These are phyloP conservation scores for Julus scandinavius DNA, from an alignment of 2,888 invertebrate genomes.

Conservation along the genomic window DNA sequence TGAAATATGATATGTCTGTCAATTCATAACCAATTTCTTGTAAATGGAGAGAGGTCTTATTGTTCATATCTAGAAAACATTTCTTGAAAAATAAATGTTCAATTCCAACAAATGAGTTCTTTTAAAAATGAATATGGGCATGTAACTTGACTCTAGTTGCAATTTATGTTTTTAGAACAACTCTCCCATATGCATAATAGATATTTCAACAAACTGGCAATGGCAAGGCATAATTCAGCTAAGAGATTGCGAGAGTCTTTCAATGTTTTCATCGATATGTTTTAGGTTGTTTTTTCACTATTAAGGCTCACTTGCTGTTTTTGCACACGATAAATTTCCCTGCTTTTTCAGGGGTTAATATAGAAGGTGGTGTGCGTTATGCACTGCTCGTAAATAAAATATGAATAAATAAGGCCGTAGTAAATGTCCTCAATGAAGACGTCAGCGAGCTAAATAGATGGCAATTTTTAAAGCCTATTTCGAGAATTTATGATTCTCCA, in stretches of 20 bases:
- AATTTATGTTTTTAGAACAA: background rate
- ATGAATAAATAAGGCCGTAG: background rate
- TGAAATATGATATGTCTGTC: background rate
- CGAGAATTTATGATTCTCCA: background rate
- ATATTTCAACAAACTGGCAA: background rate
- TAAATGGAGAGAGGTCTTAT: background rate
- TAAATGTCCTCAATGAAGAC: conserved; percentile 10
- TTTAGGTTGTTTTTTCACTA: background rate
- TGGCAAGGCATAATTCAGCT: background rate
- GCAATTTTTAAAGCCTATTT: background rate
- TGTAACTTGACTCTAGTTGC: conserved; percentile 7
- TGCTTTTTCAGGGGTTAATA: background rate
- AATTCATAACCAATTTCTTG: background rate
- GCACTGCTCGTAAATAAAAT: conserved; percentile 18
- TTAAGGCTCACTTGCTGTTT: background rate
- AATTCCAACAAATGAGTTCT: conserved; percentile 18
- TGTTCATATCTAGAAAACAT: background rate
- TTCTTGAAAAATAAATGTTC: background rate
- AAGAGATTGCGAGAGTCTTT: background rate
- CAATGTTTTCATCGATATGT: conserved; percentile 6
- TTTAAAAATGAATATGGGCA: background rate
- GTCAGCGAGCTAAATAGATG: conserved; percentile 11
- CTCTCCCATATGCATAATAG: background rate
- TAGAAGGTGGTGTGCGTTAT: background rate
- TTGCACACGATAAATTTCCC: background rate